Percentiles rank a stretch among this genome's conserved stretches.
Evolutionary conservation across 1,140 invertebrate species (phyloP).

Genomic region (Heliconius hermathena): DNA sequence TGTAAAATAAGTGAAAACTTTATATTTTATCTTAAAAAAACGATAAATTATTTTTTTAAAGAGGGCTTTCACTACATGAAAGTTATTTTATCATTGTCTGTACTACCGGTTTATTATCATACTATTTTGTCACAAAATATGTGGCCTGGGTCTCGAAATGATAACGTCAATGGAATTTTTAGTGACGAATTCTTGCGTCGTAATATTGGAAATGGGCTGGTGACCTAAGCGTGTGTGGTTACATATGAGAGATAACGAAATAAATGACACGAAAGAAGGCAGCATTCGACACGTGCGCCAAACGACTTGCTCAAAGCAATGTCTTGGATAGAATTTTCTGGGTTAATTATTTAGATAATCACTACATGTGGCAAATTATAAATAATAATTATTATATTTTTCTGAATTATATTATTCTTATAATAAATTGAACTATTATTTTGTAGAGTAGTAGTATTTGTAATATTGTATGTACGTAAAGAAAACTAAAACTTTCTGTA

Average conservation of each 20-base stretch:
- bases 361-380: not conserved
- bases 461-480: not conserved
- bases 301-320: conserved; percentile 23
- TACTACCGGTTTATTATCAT: not conserved
- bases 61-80: too few relatives aligned
- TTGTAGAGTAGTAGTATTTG: not conserved
- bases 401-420: not conserved
- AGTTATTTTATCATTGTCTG: not conserved
- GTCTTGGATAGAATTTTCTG: not conserved
- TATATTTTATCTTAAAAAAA: not conserved
- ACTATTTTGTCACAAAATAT: conserved; percentile 17
- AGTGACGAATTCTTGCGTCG: conserved; percentile 9
- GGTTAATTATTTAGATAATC: not conserved
- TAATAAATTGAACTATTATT: not conserved
- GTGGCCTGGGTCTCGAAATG: conserved; percentile 16
- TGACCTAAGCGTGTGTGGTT: not conserved
- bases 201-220: conserved; percentile 27
- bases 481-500: too few relatives aligned
- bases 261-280: conserved; percentile 44
- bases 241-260: conserved; percentile 30
- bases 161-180: conserved; percentile 27
- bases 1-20: not conserved
- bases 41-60: too few relatives aligned
- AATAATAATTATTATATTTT: not conserved
- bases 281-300: conserved; percentile 48